A percentile compares a stretch with the other conserved stretches of the same genome.
Conservation (phyloP, 2,797 vertebrate species). For the Sorex maritimensis region DNA sequence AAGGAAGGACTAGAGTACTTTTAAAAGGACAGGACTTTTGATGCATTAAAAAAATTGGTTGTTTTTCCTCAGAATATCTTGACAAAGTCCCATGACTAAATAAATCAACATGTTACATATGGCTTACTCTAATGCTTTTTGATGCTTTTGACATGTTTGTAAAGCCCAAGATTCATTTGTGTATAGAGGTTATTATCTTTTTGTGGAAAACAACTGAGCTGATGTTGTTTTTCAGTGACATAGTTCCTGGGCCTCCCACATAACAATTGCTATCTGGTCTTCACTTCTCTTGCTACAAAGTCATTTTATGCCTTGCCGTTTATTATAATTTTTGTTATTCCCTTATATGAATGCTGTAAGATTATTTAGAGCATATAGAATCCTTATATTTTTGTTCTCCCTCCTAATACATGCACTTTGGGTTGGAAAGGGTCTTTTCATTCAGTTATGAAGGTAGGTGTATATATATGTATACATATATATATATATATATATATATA, state of each 20-base stretch:
- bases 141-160: conserved; percentile 83
- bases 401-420: background rate
- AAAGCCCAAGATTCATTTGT: conserved; percentile 81
- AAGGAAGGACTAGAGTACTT: conserved; percentile 63
- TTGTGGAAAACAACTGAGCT: conserved; percentile 77
- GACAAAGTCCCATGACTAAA: conserved; percentile 80
- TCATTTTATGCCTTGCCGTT: conserved; percentile 49
- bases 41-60: conserved; percentile 68
- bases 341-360: background rate
- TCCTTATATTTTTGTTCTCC: conserved; percentile 48
- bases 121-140: conserved; percentile 83
- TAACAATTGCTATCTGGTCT: conserved; percentile 27
- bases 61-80: conserved; percentile 71
- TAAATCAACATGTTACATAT: conserved; percentile 69
- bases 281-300: conserved; percentile 14
- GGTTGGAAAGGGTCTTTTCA: background rate
- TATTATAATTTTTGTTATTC: conserved; percentile 40
- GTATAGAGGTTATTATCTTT: conserved; percentile 82
- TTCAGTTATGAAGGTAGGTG: background rate
- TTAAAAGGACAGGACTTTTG: conserved; percentile 68
- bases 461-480: background rate
- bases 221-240: conserved; percentile 57
- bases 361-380: conserved; percentile 41
- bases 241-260: background rate
- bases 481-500: background rate